Evolutionary conservation across 2,888 invertebrate species (phyloP).

Genomic region (Zaprionus lineosus): DNA sequence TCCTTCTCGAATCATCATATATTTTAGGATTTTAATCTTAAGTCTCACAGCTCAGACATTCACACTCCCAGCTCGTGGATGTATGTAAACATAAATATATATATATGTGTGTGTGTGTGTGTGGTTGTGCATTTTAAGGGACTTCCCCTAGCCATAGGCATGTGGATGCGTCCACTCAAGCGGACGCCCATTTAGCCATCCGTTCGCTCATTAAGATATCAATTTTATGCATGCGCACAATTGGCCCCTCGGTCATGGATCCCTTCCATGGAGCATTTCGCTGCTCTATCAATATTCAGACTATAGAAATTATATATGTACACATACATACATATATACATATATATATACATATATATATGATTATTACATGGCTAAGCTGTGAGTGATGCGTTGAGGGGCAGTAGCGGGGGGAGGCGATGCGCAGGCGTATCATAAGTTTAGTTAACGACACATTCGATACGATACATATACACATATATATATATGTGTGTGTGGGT

Average conservation of each 20-base stretch:
- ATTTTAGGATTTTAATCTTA: too few species aligned
- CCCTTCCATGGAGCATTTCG: constrained; percentile 3
- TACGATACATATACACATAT: constrained; percentile 25
- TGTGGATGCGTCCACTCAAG: constrained; percentile 2
- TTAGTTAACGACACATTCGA: not conserved
- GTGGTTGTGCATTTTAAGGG: too few species aligned
- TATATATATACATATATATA: too few species aligned
- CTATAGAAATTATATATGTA: constrained; percentile 52
- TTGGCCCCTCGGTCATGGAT: constrained; percentile 21
- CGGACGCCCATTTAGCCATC: not conserved
- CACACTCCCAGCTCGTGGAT: too few species aligned
- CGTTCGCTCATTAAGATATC: constrained; percentile 52
- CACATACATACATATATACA: too few species aligned
- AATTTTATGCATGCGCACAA: constrained; percentile 60
- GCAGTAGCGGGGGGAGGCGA: not conserved
- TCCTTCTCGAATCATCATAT: too few species aligned
- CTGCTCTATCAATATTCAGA: constrained; percentile 8
- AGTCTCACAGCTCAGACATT: too few species aligned
- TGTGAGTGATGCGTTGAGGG: too few species aligned
- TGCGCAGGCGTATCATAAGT: constrained; percentile 34
- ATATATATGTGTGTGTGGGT: not conserved
- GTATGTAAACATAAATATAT: too few species aligned
- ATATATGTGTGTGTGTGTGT: too few species aligned
- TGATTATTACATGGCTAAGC: constrained; percentile 21
- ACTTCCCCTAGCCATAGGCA: too few species aligned